phyloP scores from a whole-genome alignment of 2,888 invertebrate genomes.

The Temnothorax ravouxi region DNA sequence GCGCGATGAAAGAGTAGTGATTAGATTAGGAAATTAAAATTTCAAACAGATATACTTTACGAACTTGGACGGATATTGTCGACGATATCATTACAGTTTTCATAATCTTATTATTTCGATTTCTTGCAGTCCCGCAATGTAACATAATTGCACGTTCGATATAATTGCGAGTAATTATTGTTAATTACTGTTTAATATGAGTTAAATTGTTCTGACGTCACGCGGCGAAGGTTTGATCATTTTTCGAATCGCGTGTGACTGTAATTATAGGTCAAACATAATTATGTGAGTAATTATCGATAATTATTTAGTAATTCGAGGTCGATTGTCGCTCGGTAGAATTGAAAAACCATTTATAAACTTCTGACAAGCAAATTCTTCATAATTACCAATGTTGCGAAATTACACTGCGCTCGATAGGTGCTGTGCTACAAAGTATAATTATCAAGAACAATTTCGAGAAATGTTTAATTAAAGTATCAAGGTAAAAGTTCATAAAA shows the following conservation, averaged over 20 bases:
- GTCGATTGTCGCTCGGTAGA: slow-evolving; percentile 33
- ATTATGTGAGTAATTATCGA: slow-evolving; percentile 42
- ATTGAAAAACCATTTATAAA: slow-evolving; percentile 50
- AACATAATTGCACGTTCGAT: slow-evolving; percentile 33
- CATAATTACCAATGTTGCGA: slow-evolving; percentile 19
- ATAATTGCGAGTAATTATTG: slow-evolving; percentile 50
- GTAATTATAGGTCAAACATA: slow-evolving; percentile 33
- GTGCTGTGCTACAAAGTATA: slow-evolving; percentile 9
- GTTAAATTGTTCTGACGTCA: slow-evolving; percentile 52
- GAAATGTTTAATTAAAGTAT: slow-evolving; percentile 11
- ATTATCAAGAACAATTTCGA: slow-evolving; percentile 25
- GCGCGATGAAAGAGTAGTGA: neutral
- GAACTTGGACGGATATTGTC: neutral
- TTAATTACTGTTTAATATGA: slow-evolving; percentile 55
- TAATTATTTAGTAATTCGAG: slow-evolving; percentile 43
- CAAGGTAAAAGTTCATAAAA: slow-evolving; percentile 19
- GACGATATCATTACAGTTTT: neutral
- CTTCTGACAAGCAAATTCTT: slow-evolving; percentile 44
- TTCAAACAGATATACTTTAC: slow-evolving; percentile 4
- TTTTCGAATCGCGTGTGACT: slow-evolving; percentile 45
- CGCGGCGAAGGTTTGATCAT: slow-evolving; percentile 2
- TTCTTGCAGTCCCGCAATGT: slow-evolving; percentile 25
- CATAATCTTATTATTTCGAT: slow-evolving; percentile 45
- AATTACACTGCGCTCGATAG: slow-evolving; percentile 8
- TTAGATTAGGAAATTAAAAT: slow-evolving; percentile 31